Conservation (phyloP, 2,888 invertebrate species). For the Brachylomia viminalis region DNA sequence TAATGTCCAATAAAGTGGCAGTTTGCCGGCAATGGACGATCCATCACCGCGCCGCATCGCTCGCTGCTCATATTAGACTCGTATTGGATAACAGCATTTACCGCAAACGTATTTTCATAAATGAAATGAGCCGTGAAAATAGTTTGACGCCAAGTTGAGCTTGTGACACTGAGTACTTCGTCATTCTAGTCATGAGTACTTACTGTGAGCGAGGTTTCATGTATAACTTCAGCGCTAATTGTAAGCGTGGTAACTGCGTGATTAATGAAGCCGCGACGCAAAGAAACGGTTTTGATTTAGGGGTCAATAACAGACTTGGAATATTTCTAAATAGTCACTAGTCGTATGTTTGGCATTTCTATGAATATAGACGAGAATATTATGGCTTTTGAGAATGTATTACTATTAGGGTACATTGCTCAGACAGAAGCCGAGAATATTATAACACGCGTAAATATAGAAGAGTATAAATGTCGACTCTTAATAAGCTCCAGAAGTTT, state of each 20-base stretch:
- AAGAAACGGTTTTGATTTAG: conserved; percentile 9
- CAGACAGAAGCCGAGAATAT: not conserved
- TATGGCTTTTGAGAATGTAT: not conserved
- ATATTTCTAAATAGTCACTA: conserved; percentile 15
- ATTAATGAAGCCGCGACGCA: conserved; percentile 22
- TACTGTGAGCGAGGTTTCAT: conserved; percentile 3
- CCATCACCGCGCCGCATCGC: conserved; percentile 60
- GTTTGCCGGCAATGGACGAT: conserved; percentile 62
- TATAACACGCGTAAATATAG: not conserved
- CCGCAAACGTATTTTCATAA: conserved; percentile 51
- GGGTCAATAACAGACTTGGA: not conserved
- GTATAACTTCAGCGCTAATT: conserved; percentile 18
- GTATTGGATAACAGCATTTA: conserved; percentile 52
- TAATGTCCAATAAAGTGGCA: conserved; percentile 67
- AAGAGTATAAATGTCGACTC: not conserved
- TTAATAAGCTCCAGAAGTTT: conserved; percentile 19
- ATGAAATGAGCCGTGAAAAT: conserved; percentile 54
- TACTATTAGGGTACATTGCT: no score
- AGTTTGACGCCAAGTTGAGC: conserved; percentile 29
- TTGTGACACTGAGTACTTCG: conserved; percentile 9
- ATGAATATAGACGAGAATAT: conserved; percentile 14
- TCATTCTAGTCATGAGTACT: conserved; percentile 2
- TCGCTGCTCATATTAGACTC: conserved; percentile 34
- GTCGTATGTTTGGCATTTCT: conserved; percentile 7
- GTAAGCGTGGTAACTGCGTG: conserved; percentile 8